Conservation (phyloP, 2,113 vertebrate species). For the Saguinus imperator region DNA sequence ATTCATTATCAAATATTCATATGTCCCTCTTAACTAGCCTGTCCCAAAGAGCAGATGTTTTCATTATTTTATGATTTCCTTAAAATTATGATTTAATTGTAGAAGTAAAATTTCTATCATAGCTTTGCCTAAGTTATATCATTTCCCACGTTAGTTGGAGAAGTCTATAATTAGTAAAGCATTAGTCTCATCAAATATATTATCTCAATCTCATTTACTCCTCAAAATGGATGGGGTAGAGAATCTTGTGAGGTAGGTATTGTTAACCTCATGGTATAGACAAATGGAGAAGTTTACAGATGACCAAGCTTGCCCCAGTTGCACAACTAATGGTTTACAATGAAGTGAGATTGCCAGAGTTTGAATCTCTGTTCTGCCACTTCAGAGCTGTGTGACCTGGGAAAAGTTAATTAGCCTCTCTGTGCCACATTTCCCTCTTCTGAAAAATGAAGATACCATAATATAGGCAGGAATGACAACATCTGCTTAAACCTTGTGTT, state of each 20-base stretch:
- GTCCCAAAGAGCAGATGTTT: not conserved
- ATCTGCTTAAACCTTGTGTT: no score
- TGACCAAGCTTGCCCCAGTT: not conserved
- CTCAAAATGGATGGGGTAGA: not conserved
- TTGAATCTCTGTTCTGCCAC: not conserved
- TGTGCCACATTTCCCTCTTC: slow-evolving; percentile 40
- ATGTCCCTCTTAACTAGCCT: slow-evolving; percentile 5
- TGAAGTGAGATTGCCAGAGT: not conserved
- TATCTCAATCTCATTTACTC: not conserved
- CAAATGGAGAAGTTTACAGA: not conserved
- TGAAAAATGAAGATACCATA: not conserved
- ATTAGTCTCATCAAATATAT: not conserved
- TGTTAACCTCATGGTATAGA: not conserved
- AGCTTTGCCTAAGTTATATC: not conserved
- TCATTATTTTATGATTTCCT: slow-evolving; percentile 33
- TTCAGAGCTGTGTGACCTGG: not conserved
- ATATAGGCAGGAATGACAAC: no score
- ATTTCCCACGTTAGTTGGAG: not conserved
- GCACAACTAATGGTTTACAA: not conserved
- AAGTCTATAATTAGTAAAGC: not conserved
- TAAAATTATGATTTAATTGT: not conserved
- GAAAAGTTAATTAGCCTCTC: not conserved
- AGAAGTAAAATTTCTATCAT: not conserved
- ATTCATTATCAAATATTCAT: not conserved
- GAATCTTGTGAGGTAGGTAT: not conserved